Percentiles rank a stretch among this genome's conserved stretches.
phyloP scores from a whole-genome alignment of 1,140 invertebrate genomes.

The Lepidurus packardi region DNA sequence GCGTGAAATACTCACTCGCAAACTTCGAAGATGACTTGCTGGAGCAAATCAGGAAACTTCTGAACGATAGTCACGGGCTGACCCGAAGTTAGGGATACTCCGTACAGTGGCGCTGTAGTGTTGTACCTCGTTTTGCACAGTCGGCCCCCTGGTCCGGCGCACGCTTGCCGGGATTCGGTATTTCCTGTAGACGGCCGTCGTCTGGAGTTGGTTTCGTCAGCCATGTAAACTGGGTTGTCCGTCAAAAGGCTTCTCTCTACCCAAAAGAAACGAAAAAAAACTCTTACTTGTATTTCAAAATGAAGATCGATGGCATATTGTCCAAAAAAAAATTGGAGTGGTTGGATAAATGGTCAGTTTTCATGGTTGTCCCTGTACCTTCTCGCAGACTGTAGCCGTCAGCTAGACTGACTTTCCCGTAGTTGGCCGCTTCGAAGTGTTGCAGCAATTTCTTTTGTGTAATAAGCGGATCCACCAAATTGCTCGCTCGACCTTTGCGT shows the following conservation, averaged over 20 bases:
- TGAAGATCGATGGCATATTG: no score
- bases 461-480: conserved; percentile 60
- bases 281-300: no score
- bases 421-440: conserved; percentile 54
- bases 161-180: conserved; percentile 26
- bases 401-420: conserved; percentile 43
- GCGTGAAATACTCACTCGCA: conserved; percentile 56
- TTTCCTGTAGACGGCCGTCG: background rate
- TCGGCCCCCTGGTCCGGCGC: conserved; percentile 54
- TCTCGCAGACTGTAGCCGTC: background rate
- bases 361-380: no score
- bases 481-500: conserved; percentile 47
- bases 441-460: conserved; percentile 63
- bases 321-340: no score
- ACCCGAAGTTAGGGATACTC: conserved; percentile 81
- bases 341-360: background rate
- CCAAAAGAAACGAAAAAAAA: conserved; percentile 33
- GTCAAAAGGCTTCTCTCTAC: conserved; percentile 30
- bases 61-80: conserved; percentile 89
- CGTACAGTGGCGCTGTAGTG: conserved; percentile 87
- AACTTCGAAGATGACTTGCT: conserved; percentile 87
- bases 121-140: conserved; percentile 83
- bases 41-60: conserved; percentile 86
- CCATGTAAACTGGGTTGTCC: conserved; percentile 32
- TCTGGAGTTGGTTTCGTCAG: conserved; percentile 25